Conservation (phyloP, 2,888 invertebrate genomes). For the Oligia strigilis region DNA sequence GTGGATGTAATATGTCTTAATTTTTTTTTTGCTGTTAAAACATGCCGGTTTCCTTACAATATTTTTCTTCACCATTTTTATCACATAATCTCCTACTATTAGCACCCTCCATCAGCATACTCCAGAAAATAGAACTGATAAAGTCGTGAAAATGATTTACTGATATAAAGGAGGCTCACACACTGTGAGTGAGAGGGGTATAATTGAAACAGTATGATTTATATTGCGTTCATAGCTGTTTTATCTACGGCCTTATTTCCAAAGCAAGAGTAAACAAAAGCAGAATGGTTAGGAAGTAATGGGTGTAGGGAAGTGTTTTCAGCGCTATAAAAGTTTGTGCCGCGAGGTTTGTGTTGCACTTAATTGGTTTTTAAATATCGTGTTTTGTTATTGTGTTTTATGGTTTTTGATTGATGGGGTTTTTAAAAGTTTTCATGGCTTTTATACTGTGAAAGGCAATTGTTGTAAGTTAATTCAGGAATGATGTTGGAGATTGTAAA, state of each 20-base stretch:
- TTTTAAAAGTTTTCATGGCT: background rate
- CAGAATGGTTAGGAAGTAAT: slow-evolving; percentile 57
- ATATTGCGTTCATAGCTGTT: slow-evolving; percentile 69
- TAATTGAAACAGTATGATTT: slow-evolving; percentile 86
- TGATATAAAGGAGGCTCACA: slow-evolving; percentile 60
- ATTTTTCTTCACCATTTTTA: slow-evolving; percentile 18
- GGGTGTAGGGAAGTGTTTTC: slow-evolving; percentile 46
- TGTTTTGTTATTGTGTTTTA: slow-evolving; percentile 9
- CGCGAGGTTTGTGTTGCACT: slow-evolving; percentile 32
- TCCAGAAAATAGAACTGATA: slow-evolving; percentile 60
- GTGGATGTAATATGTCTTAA: background rate
- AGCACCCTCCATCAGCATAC: slow-evolving; percentile 53
- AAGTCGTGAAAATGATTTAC: slow-evolving; percentile 66
- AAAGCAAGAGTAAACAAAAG: slow-evolving; percentile 64
- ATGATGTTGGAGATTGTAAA: too few relatives aligned
- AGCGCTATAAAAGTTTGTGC: slow-evolving; percentile 41
- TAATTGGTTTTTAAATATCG: slow-evolving; percentile 57
- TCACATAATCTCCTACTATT: slow-evolving; percentile 38
- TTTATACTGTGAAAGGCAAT: background rate
- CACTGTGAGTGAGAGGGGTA: slow-evolving; percentile 74
- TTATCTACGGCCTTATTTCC: slow-evolving; percentile 65
- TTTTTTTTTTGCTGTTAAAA: too few relatives aligned
- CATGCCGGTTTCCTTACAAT: background rate
- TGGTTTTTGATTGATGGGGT: slow-evolving; percentile 15
- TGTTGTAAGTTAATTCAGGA: background rate